Evolutionary conservation across 2,888 invertebrate genomes (phyloP).

Genomic region (Plebejus argus): DNA sequence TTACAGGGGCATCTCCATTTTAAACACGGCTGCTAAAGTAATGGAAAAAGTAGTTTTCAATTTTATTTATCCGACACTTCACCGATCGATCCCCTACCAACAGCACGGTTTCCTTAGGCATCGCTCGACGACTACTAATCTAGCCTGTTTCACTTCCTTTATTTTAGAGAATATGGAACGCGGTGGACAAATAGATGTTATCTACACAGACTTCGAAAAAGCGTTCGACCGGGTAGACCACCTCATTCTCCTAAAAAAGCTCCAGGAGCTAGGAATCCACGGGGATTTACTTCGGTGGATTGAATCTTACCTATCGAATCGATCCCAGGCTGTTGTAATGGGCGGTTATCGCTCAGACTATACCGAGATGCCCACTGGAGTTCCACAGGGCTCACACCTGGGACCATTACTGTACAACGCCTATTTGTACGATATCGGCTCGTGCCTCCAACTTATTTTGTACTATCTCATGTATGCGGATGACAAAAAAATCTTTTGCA

Average conservation of each 20-base stretch:
- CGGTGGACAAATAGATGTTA: slow-evolving; percentile 40
- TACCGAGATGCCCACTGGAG: slow-evolving; percentile 39
- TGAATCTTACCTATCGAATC: slow-evolving; percentile 37
- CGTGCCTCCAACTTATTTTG: slow-evolving; percentile 27
- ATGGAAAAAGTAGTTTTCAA: neutral
- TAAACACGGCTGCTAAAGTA: slow-evolving; percentile 11
- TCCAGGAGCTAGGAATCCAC: slow-evolving; percentile 35
- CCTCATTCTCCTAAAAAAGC: slow-evolving; percentile 36
- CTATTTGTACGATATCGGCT: slow-evolving; percentile 40
- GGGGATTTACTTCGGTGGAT: slow-evolving; percentile 39
- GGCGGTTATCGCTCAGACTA: slow-evolving; percentile 35
- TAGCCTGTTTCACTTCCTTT: slow-evolving; percentile 13
- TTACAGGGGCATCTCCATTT: neutral
- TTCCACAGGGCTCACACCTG: slow-evolving; percentile 44
- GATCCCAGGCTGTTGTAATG: slow-evolving; percentile 35
- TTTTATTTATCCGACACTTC: neutral
- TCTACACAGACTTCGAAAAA: slow-evolving; percentile 46
- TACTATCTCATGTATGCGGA: slow-evolving; percentile 36
- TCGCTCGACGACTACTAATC: slow-evolving; percentile 22
- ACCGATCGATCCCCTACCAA: neutral
- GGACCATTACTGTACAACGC: slow-evolving; percentile 42
- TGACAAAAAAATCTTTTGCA: slow-evolving; percentile 36
- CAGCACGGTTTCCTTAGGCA: slow-evolving; percentile 30
- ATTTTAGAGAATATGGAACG: slow-evolving; percentile 21
- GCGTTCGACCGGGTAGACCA: slow-evolving; percentile 44